These are phyloP conservation scores for Watsonalla cultraria DNA, from an alignment of 2,888 invertebrate species.

Conservation along the genomic window DNA sequence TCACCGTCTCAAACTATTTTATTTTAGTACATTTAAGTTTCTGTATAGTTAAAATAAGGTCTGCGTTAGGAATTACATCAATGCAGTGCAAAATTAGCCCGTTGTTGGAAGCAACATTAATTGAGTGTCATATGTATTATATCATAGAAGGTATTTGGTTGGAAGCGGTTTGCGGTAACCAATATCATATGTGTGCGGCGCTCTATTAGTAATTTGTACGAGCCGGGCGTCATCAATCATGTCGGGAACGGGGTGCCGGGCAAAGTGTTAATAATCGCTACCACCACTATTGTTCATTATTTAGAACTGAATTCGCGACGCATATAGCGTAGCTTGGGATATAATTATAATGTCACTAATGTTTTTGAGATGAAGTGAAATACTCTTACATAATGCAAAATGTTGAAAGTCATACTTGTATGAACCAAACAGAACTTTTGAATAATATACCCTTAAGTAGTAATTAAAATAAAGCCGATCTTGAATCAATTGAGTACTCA, in stretches of 20 bases:
- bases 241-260: conserved; percentile 29
- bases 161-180: conserved; percentile 35
- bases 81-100: background rate
- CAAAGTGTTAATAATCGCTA: conserved; percentile 72
- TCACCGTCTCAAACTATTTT: too few relatives aligned
- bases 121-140: conserved; percentile 18
- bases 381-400: background rate
- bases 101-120: conserved; percentile 14
- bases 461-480: too few relatives aligned
- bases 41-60: too few relatives aligned
- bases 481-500: too few relatives aligned
- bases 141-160: conserved; percentile 22
- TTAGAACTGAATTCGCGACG: conserved; percentile 37
- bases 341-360: background rate
- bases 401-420: too few relatives aligned
- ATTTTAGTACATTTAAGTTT: too few relatives aligned
- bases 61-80: background rate
- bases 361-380: background rate
- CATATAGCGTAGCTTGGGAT: background rate
- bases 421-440: too few relatives aligned
- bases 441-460: too few relatives aligned
- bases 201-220: conserved; percentile 64
- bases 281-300: conserved; percentile 55
- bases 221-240: conserved; percentile 63
- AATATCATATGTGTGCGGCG: conserved; percentile 62